Base-by-base conservation (phyloP, 2,888 invertebrate genomes). In the Chloroclystis v-ata region DNA sequence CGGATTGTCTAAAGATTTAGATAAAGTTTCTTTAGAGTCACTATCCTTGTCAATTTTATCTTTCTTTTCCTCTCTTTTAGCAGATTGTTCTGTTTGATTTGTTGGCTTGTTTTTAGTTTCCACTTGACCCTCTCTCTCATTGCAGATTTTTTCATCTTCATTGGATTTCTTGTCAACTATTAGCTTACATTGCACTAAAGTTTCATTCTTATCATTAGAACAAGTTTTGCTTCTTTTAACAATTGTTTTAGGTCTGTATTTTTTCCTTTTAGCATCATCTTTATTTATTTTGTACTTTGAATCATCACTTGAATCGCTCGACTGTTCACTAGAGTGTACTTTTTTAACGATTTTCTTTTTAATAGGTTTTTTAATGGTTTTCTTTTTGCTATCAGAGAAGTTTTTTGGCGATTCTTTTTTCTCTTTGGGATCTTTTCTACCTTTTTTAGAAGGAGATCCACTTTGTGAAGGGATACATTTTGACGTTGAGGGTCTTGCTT, bases 241-340 rank as follows among this genome's bases (percentile, higher is more conserved):
- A 30, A 75, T 42, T 20, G 65, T 69, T 69, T 82, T 75, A 45
- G 65, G 72, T 68, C 85, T 80, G 33, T 72, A 61, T 29, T 64
- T 39, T 43, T 58, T 47, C 52, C 78, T 83, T 63, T 80, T 81
- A 46, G 62, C 60, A 43, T 69, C 61, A 54, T 75, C 79, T 65
- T 76, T 67, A 71, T 80, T 82, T 54, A 78, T 70, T 82, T 84
- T 86, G 81, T 79, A 81, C 74, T 83, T 85, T 55, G 72, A 47
- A 64, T 82, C 73, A 63, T 75, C 66, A 59, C 73, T 70, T 47
- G 68, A 65, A 43, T 60, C 71, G 32, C 52, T 64, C 28, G 62
- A 61, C 56, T 72, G 72, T 35, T 44, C 43, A 44, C 52, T 59
- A 3, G 59, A 24, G 56, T 78, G 78, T 48, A 30, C 56, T 43